Conservation (phyloP, 1,140 invertebrate genomes). For the Cotesia chilonis region DNA sequence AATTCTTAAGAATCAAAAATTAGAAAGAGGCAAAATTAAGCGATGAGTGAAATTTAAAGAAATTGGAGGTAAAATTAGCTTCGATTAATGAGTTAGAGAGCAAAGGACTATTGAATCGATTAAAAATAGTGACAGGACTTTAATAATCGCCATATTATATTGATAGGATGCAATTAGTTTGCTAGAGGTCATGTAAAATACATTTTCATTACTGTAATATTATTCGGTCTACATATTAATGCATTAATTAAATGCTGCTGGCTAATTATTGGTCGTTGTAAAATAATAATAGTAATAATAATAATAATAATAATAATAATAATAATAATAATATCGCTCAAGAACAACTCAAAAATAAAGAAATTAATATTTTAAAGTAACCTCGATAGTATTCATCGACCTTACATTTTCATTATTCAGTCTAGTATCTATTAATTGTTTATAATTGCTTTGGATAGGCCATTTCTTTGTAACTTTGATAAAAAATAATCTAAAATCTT, state of each 20-base stretch:
- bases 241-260: neutral
- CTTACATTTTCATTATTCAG: no score
- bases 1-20: no score
- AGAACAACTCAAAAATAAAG: neutral
- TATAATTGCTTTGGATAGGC: no score
- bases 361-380: neutral
- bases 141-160: neutral
- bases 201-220: slow-evolving; percentile 1
- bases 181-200: slow-evolving; percentile 1
- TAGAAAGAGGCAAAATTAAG: no score
- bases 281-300: neutral
- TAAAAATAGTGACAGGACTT: slow-evolving; percentile 2
- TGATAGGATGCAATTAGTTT: neutral
- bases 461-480: no score
- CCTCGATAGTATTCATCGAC: no score
- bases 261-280: neutral
- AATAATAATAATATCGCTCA: neutral
- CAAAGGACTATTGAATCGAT: slow-evolving; percentile 4
- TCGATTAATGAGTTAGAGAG: neutral
- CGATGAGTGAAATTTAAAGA: no score
- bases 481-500: no score
- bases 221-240: neutral
- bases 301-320: neutral
- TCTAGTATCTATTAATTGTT: no score
- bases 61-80: no score